These are phyloP conservation scores for Dermochelys coriacea DNA, from an alignment of 2,797 vertebrate species.

Conservation along the genomic window DNA sequence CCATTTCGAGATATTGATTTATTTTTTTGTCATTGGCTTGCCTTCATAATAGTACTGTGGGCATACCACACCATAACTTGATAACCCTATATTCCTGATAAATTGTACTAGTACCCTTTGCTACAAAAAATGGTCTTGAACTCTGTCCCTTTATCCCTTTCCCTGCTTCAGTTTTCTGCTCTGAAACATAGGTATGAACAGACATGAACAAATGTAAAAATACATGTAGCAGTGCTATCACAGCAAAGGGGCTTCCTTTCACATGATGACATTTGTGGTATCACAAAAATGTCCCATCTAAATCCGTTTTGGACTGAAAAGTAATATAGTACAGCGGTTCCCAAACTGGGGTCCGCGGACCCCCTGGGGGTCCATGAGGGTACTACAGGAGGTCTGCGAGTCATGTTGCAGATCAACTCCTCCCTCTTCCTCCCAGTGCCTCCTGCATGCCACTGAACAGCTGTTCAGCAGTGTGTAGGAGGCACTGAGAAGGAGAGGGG, in stretches of 20 bases:
- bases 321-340: no score
- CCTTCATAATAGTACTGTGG: not conserved
- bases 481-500: no score
- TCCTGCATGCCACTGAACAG: no score
- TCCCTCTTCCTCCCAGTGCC: no score
- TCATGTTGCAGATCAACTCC: no score
- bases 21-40: not conserved
- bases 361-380: no score
- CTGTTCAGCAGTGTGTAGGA: no score
- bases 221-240: rapidly evolving
- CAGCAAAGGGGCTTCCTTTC: not conserved
- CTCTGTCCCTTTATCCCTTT: not conserved
- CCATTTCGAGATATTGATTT: not conserved
- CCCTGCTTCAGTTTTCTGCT: not conserved
- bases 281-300: not conserved
- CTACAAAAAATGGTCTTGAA: conserved; percentile 27
- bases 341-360: no score
- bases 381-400: no score
- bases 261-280: not conserved
- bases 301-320: not conserved
- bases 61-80: not conserved
- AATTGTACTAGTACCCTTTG: not conserved
- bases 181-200: conserved; percentile 5
- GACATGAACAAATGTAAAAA: not conserved
- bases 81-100: conserved; percentile 18